A percentile compares a stretch with the other conserved stretches of the same genome.
Conservation (phyloP, 2,888 invertebrate species). For the Metallyticus violacea region DNA sequence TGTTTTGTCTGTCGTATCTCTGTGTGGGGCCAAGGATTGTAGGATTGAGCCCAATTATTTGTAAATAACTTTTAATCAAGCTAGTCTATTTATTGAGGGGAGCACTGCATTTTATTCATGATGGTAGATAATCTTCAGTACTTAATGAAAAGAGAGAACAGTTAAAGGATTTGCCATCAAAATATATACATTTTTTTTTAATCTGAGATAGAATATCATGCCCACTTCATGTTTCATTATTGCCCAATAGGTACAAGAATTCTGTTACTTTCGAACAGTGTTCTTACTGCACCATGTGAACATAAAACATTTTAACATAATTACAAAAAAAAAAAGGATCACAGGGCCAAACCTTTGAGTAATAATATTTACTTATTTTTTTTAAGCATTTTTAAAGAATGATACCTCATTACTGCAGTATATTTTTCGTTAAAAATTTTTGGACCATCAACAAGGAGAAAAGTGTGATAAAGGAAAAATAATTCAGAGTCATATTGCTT, state of each 20-base stretch:
- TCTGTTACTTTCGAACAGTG: not conserved
- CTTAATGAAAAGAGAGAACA: not conserved
- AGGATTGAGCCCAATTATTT: not conserved
- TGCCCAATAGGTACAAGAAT: not conserved
- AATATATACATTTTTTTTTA: not conserved
- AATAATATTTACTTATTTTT: conserved; percentile 1
- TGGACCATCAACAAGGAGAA: not conserved
- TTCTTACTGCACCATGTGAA: not conserved
- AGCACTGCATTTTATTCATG: conserved; percentile 1
- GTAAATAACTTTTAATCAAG: not conserved
- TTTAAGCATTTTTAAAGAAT: not conserved
- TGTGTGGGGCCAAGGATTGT: conserved; percentile 19
- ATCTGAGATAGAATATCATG: not conserved
- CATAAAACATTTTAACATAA: not conserved
- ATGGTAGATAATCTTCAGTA: not conserved
- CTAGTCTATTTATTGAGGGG: not conserved
- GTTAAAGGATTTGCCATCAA: not conserved
- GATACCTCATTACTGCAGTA: not conserved
- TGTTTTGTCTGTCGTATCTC: conserved; percentile 1
- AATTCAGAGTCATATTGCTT: not conserved
- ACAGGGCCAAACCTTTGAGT: conserved; percentile 4
- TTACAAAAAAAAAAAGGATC: not conserved
- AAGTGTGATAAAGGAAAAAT: not conserved
- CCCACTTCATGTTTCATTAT: not conserved
- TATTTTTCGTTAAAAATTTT: not conserved